Evolutionary conservation across 2,888 invertebrate genomes (phyloP).

Genomic region (Synanthedon tipuliformis): DNA sequence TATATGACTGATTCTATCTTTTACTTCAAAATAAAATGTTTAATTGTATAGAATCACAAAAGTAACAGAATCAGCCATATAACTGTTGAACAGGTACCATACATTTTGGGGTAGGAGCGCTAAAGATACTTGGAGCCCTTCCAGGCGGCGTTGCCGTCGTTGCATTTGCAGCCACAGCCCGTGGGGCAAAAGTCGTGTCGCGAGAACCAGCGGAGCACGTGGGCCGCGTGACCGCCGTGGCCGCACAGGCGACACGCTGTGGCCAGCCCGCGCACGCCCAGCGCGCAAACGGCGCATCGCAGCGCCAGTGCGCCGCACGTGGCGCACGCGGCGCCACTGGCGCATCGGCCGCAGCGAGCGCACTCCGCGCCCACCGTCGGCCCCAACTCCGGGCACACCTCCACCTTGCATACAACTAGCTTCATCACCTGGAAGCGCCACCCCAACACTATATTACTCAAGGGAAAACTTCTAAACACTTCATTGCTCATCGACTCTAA

Average conservation of each 20-base stretch:
- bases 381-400: conserved; percentile 64
- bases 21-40: too few relatives aligned
- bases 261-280: conserved; percentile 86
- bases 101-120: background rate
- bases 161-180: conserved; percentile 93
- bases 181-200: conserved; percentile 85
- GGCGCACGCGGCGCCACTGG: conserved; percentile 77
- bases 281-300: conserved; percentile 85
- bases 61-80: too few relatives aligned
- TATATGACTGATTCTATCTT: too few relatives aligned
- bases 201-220: conserved; percentile 83
- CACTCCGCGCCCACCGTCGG: conserved; percentile 83
- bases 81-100: conserved; percentile 4
- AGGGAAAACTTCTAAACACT: too few relatives aligned
- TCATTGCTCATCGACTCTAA: too few relatives aligned
- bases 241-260: conserved; percentile 91
- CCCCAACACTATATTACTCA: too few relatives aligned
- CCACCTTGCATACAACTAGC: conserved; percentile 51
- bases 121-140: conserved; percentile 53
- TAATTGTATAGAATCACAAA: too few relatives aligned
- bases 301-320: conserved; percentile 80
- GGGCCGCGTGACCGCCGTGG: conserved; percentile 91
- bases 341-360: conserved; percentile 73
- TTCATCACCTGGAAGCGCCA: conserved; percentile 65
- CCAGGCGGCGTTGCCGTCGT: conserved; percentile 69